Percentiles rank a stretch among this genome's conserved stretches.
These are phyloP conservation scores for Microtus montanus DNA, from an alignment of 2,113 vertebrate species.

Conservation along the genomic window DNA sequence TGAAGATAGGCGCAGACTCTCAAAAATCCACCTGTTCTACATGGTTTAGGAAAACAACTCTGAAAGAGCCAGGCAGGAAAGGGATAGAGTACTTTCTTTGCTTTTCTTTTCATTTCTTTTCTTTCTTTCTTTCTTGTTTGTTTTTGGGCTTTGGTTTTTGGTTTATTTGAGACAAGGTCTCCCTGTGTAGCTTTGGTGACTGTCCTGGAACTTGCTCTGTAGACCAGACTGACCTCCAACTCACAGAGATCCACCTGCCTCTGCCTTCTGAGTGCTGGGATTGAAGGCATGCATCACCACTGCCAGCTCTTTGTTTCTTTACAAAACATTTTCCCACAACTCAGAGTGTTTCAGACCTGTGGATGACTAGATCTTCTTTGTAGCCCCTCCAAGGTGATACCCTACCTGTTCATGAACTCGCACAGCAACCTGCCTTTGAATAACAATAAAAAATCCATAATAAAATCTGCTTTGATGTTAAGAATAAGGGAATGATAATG, in stretches of 20 bases:
- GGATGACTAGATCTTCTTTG: neutral
- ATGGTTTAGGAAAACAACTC: constrained; percentile 4
- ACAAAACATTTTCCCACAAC: neutral
- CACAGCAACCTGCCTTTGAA: neutral
- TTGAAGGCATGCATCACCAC: too few species aligned
- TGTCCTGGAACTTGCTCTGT: too few species aligned
- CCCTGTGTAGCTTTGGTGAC: too few species aligned
- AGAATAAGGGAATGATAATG: neutral
- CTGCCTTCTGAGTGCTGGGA: too few species aligned
- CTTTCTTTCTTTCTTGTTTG: too few species aligned
- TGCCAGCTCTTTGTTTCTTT: neutral
- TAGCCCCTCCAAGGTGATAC: neutral
- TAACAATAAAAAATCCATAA: neutral
- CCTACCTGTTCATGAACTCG: neutral
- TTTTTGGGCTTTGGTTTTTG: too few species aligned
- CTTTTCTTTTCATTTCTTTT: neutral
- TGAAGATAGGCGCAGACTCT: neutral
- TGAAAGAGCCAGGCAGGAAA: neutral
- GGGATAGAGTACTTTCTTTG: neutral
- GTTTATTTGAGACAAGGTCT: too few species aligned
- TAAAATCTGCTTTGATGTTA: neutral
- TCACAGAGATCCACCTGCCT: too few species aligned
- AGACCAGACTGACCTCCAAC: too few species aligned
- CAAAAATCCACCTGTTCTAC: neutral
- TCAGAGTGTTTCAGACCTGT: constrained; percentile 9